Evolutionary conservation across 2,113 vertebrate genomes (phyloP), one percentile per base, ranked within the genome.

Genomic region (Erinaceus europaeus): DNA sequence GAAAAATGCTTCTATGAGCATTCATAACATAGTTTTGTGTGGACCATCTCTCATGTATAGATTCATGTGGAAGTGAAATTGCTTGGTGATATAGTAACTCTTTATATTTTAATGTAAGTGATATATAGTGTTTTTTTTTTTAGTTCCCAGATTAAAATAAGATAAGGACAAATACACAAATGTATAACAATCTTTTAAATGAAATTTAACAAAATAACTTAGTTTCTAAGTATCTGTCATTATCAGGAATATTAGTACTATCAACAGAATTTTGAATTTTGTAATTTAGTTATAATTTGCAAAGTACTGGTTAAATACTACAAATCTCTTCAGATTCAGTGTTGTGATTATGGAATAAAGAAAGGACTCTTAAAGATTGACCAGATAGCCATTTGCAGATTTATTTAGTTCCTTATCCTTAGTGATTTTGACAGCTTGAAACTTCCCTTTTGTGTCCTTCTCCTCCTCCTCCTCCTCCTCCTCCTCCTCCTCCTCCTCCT

Each of bases 81-180:
- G 34, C 42, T 44, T 7, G 32, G 11, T 72, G 23, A 67, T 74
- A 36, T 90, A 34, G 20, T 64, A 81, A 73, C 14, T 55, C 5
- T 85, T 88, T 85, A 36, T 44, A 67, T 83, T 80, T 68, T 80
- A 17, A 57, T 69, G 23, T 78, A 86, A 91, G 53, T 71, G n/a
- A 81, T 20, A 5, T 68, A 29, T 81, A 62, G 77, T 82, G 82
- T 74, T 89, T 91, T 6, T 91, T 93, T 6, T 21, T 46, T 89
- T 25, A 23, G 71, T n/a, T 86, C 48, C 34, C 46, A 36, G 62
- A 74, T 40, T 86, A 59, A 38, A 79, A 53, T 59, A 89, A 91
- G 82, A 59, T 83, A 18, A 50, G 17, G 48, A n/a, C 52, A 17
- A 3, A 23, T 53, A 53, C 34, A 84, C 68, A 95, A 40, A n/a